A percentile compares a stretch with the other conserved stretches of the same genome.
phyloP scores from a whole-genome alignment of 2,888 invertebrate genomes.

The Synergus gifuensis region DNA sequence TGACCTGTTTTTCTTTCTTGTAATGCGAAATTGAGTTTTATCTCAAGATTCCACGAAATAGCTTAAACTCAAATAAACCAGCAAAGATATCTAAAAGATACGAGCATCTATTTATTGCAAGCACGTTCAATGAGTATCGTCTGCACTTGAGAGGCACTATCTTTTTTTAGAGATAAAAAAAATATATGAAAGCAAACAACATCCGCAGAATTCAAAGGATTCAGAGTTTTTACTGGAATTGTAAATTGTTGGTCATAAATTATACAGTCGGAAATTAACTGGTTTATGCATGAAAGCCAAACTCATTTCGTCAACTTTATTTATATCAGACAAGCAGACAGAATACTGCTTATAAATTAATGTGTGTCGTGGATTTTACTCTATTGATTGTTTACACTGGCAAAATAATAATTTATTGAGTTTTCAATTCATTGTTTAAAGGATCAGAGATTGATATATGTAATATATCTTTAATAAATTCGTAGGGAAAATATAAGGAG shows the following conservation, averaged over 20 bases:
- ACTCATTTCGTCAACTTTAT: too few relatives aligned
- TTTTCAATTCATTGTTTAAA: not conserved
- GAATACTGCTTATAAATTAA: not conserved
- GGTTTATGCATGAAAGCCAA: too few relatives aligned
- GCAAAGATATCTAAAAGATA: conserved; percentile 1
- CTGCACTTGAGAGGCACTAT: not conserved
- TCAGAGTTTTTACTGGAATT: too few relatives aligned
- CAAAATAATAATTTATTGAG: not conserved
- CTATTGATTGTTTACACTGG: not conserved
- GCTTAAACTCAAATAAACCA: conserved; percentile 7
- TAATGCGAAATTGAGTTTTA: conserved; percentile 19
- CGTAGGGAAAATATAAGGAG: too few relatives aligned
- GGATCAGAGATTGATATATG: too few relatives aligned
- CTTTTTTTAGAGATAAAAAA: not conserved
- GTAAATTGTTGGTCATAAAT: too few relatives aligned
- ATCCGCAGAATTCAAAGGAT: too few relatives aligned
- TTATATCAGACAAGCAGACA: not conserved
- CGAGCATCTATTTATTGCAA: not conserved
- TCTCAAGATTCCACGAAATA: conserved; percentile 5
- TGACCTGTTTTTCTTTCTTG: conserved; percentile 1
- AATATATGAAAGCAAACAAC: not conserved
- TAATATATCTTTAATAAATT: not conserved
- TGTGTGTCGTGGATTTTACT: not conserved
- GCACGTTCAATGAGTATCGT: not conserved
- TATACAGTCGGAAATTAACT: too few relatives aligned